phyloP scores from a whole-genome alignment of 2,888 invertebrate species.

The Crematogaster levior region DNA sequence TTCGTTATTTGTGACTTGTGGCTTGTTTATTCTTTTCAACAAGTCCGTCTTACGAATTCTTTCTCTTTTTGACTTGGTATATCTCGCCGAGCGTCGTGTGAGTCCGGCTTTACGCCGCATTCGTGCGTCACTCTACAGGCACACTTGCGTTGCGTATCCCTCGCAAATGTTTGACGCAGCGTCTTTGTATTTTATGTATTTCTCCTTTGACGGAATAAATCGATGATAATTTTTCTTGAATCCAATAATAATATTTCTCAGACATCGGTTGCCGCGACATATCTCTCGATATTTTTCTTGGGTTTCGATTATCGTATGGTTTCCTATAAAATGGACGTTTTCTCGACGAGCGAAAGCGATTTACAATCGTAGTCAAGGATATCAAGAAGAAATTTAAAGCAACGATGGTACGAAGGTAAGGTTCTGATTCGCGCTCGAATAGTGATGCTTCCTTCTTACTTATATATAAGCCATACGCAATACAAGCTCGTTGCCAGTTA shows the following conservation, averaged over 20 bases:
- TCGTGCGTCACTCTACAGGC: background rate
- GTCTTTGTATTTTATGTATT: background rate
- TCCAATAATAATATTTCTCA: constrained; percentile 14
- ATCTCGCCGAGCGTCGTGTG: no score
- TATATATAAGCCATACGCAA: constrained; percentile 10
- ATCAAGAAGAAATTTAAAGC: constrained; percentile 44
- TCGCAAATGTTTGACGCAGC: background rate
- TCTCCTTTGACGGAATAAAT: background rate
- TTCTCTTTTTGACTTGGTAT: no score
- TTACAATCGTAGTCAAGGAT: background rate
- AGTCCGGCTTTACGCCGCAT: background rate
- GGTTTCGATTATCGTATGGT: constrained; percentile 4
- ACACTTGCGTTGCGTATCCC: background rate
- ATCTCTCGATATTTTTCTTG: background rate
- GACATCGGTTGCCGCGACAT: background rate
- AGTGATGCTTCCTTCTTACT: constrained; percentile 24
- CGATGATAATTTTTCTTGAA: constrained; percentile 10
- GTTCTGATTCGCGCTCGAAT: constrained; percentile 46
- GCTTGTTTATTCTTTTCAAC: no score
- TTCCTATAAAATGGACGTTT: background rate
- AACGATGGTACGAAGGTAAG: constrained; percentile 31
- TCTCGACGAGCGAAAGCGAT: constrained; percentile 3
- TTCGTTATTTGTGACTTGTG: no score
- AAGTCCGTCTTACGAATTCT: no score
- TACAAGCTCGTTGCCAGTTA: constrained; percentile 35